phyloP scores from a whole-genome alignment of 2,888 invertebrate species.

The Dusona sp. region DNA sequence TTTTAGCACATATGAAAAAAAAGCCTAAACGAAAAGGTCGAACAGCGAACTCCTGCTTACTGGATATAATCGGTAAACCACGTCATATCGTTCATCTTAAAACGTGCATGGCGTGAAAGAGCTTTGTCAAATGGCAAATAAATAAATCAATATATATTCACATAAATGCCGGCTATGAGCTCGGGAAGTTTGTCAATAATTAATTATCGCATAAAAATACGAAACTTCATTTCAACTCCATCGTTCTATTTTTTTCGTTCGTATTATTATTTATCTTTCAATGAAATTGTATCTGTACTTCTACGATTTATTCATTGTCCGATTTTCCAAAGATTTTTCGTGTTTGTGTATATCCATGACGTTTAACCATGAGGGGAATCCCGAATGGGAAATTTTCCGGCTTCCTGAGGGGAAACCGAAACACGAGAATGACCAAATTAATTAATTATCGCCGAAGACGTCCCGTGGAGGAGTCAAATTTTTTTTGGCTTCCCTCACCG shows the following conservation, averaged over 20 bases:
- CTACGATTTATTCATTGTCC: neutral
- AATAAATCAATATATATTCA: neutral
- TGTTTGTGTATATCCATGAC: neutral
- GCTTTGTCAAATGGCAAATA: neutral
- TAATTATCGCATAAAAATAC: neutral
- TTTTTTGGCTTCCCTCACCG: neutral
- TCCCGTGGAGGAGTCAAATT: neutral
- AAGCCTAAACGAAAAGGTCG: neutral
- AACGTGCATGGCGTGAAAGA: neutral
- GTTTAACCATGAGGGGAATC: neutral
- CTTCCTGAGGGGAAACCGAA: constrained; percentile 21
- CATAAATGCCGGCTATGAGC: neutral
- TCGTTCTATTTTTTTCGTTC: neutral
- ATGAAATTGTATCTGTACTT: neutral
- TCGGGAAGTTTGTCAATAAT: neutral
- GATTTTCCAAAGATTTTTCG: neutral
- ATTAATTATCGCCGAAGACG: constrained; percentile 10
- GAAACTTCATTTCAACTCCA: neutral
- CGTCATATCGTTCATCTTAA: constrained; percentile 18
- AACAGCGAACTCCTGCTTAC: neutral
- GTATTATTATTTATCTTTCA: neutral
- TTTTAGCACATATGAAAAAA: neutral
- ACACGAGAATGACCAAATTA: constrained; percentile 9
- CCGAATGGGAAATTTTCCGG: neutral
- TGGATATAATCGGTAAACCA: neutral